Base-by-base conservation (phyloP, 2,113 vertebrate species). In the Monarcha castaneiventris region DNA sequence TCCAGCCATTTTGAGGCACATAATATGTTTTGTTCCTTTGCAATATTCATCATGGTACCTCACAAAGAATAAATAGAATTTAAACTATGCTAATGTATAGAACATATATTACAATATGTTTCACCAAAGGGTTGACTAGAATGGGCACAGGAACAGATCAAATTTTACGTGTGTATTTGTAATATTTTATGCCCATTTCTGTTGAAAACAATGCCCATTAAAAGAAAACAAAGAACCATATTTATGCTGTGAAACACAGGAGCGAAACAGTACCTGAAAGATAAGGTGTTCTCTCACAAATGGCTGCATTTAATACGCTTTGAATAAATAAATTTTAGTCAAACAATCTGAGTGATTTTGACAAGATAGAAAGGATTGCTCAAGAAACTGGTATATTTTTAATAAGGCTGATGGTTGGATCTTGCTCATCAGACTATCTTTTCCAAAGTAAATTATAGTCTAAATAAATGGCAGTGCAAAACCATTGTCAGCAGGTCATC, bases 11-110 rank as follows among this genome's bases (percentile, higher is more conserved):
- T 93, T 84, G 55, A 62, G 64, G 43, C 21, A 3, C 30, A 74
- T 77, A 92, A 85, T 74, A 88, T n/a, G 63, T 63, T 95, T 92
- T 90, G 18, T 88, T 93, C 67, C 41, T 93, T 80, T 92, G 37
- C 10, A 90, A 27, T 37, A 88, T 69, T 85, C 67, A 83, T 93
- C 35, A 21, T 75, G 23, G 19, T 75, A 56, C 4, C 84, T 91
- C 55, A 82, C 48, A 82, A 39, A 86, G 77, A 93, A 75, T 49
- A 93, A 93, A 69, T 37, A 32, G 7, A 73, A 68, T 66, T 89
- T 29, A 79, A 83, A 73, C 10, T 23, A 35, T 6, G 8, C 4
- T 80, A 84, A 62, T 13, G 30, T 37, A 79, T 44, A 51, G 5
- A n/a, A 75, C 17, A 22, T 84, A 43, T 49, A 49, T 37, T 92